phyloP scores from a whole-genome alignment of 2,888 invertebrate genomes.

The Eutolmus rufibarbis region DNA sequence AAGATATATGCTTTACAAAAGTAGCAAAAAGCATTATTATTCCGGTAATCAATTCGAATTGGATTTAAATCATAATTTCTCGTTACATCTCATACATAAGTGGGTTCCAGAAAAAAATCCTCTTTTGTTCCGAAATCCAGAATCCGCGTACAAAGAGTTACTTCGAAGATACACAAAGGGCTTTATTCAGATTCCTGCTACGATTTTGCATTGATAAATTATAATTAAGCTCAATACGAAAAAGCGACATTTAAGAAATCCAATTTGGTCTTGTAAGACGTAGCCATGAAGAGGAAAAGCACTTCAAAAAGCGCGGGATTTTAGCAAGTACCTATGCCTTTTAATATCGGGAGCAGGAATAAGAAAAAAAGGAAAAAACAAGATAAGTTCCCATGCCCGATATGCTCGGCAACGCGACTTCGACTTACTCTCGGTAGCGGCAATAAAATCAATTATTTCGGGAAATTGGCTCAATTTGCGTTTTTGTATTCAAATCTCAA shows the following conservation, averaged over 20 bases:
- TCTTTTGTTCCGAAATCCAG: background rate
- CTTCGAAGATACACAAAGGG: background rate
- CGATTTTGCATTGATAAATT: background rate
- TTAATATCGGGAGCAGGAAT: background rate
- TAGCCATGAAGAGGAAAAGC: background rate
- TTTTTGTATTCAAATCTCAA: slow-evolving; percentile 35
- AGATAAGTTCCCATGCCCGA: background rate
- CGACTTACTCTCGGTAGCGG: background rate
- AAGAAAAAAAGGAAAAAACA: background rate
- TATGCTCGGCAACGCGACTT: background rate
- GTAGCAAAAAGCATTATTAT: background rate
- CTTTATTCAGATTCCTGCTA: background rate
- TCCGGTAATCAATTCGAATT: background rate
- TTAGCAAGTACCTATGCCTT: background rate
- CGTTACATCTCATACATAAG: background rate
- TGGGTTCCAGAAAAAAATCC: background rate
- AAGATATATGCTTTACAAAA: background rate
- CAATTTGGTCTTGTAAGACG: background rate
- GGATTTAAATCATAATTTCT: background rate
- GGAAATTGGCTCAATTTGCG: slow-evolving; percentile 41
- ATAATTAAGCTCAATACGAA: background rate
- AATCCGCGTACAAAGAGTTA: background rate
- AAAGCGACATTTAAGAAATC: background rate
- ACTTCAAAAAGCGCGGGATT: background rate
- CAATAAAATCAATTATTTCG: slow-evolving; percentile 42